Evolutionary conservation across 2,888 invertebrate genomes (phyloP), one percentile per base, ranked within the genome.

Genomic region (Eubasilissa splendida): DNA sequence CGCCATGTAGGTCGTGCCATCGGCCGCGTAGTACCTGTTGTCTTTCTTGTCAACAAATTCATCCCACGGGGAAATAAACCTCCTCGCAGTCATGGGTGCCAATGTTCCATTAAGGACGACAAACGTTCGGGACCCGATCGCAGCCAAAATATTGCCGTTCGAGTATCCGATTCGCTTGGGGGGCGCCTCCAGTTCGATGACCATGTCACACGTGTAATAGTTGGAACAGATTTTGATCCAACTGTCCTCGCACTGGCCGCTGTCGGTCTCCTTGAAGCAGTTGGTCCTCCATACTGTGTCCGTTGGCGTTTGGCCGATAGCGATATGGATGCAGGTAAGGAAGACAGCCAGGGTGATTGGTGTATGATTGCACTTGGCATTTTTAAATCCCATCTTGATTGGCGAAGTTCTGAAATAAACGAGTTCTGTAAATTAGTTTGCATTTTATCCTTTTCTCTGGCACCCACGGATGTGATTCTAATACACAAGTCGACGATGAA

Each of bases 211-310:
- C 33, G 12, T 12, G 31, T 79, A 63, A 52, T 50, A 79, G 54
- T 79, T 63, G n/a, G 58, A 66, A 22, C n/a, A 31, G 4, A 73
- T 74, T 42, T 56, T 9, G 33, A 65, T 58, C 56, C 50, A 52
- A 54, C 50, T 79, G 4, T 54, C 74, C 53, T 79, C 73, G 58
- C 79, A 79, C 14, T n/a, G 70, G 9, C 70, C 70, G 33, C 12
- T 50, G 12, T 50, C 31, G 9, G 50, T 22, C n/a, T 60, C 60
- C n/a, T 22, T 14, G 22, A 60, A 60, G 60, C 60, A 60, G 7
- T 60, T 60, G 7, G 22, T 60, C n/a, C 33, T 63, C 12, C 12
- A 60, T 60, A 8, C 22, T 22, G 4, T 22, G 8, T 3, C 22
- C n/a, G 22, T 14, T 22, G n/a, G 8, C 8, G 14, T n/a, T n/a